Conservation (phyloP, 1,140 invertebrate genomes). For the Cydia splendana region DNA sequence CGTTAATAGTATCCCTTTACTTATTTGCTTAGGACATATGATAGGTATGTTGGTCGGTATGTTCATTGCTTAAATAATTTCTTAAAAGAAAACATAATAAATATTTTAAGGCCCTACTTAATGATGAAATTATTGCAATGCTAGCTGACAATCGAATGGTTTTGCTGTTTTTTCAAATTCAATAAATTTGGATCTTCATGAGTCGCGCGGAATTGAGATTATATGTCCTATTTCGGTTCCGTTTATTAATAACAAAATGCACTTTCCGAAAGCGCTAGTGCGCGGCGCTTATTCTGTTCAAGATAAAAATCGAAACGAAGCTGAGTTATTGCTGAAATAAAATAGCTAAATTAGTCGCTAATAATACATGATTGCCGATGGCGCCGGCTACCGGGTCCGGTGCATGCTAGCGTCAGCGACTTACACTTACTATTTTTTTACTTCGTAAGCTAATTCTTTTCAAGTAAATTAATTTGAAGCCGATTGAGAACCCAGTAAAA, state of each 20-base stretch:
- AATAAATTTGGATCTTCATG: neutral
- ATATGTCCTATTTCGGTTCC: neutral
- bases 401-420: neutral
- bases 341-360: constrained; percentile 12
- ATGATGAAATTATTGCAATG: no score
- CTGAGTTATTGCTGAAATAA: neutral
- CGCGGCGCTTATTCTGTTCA: neutral
- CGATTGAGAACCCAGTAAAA: neutral
- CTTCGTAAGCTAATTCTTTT: neutral
- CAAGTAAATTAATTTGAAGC: neutral
- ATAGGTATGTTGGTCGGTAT: no score
- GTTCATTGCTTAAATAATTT: no score
- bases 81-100: no score
- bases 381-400: constrained; percentile 13
- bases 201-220: neutral
- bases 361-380: constrained; percentile 19
- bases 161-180: no score
- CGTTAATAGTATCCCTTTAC: no score
- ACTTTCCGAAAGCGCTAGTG: neutral
- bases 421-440: neutral
- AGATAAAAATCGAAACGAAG: neutral
- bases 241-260: neutral
- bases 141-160: no score
- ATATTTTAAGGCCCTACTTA: no score
- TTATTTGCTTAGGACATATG: no score